Evolutionary conservation across 2,113 vertebrate species (phyloP), one percentile per base, ranked within the genome.

Genomic region (Strigops habroptila): DNA sequence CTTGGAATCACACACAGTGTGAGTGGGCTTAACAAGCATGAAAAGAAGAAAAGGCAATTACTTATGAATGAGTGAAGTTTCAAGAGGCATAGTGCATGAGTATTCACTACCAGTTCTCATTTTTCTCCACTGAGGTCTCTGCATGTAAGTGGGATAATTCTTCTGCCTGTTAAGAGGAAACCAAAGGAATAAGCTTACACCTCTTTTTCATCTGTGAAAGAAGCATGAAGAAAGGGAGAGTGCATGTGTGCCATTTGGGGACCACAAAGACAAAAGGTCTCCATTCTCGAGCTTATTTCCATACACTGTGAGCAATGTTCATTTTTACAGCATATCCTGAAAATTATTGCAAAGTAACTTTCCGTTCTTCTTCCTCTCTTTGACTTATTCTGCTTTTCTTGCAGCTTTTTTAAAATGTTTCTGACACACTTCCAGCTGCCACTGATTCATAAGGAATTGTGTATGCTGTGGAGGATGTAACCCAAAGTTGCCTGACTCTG

Each of bases 11-110:
- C 65, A 43, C 41, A 12, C 28, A 59, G 30, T 23, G 27, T 1
- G 15, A n/a, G 22, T 59, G 43, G 91, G 89, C 76, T 78, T 74
- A 82, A 91, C 57, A 82, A 94, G 75, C 82, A 52, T 65, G 82
- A 79, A 76, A 37, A 89, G 77, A 75, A 87, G 41, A 79, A 81
- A 79, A 64, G 60, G 57, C 23, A 73, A 75, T 92, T 96, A 89
- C 33, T 87, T 70, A 71, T 21, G 69, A 78, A 33, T 78, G 90
- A 71, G 46, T 73, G 85, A 85, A 85, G 44, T 71, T 87, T 82
- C 48, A 82, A 90, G 91, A 79, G 62, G 71, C 57, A 55, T 1
- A 33, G 57, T 39, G 43, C 51, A 67, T 27, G 85, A 7, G 8
- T 82, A 48, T 87, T 90, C 48, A 25, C 17, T 69, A 49, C 27